Evolutionary conservation across 2,888 invertebrate species (phyloP).

Genomic region (Osmoderma eremita): DNA sequence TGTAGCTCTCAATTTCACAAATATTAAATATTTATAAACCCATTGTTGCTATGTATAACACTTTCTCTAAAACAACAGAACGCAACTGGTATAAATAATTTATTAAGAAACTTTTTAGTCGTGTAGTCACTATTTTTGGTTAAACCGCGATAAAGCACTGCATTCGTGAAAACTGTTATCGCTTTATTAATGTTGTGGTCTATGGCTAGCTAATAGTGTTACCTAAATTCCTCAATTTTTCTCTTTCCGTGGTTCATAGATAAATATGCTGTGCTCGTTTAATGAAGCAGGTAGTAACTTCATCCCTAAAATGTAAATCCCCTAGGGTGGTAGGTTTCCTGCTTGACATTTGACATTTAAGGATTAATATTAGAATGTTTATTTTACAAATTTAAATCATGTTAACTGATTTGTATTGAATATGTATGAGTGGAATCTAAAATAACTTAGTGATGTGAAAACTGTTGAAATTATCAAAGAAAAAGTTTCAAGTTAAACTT

Average conservation of each 20-base stretch:
- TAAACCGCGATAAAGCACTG: constrained; percentile 30
- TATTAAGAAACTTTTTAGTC: constrained; percentile 19
- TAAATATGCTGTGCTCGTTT: not conserved
- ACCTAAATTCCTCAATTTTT: constrained; percentile 17
- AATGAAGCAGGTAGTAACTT: not conserved
- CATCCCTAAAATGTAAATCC: constrained; percentile 1
- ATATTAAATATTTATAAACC: not conserved
- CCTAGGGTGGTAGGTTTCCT: constrained; percentile 28
- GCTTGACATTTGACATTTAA: constrained; percentile 43
- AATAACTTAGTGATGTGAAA: constrained; percentile 29
- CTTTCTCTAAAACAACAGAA: constrained; percentile 27
- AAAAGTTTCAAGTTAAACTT: constrained; percentile 9
- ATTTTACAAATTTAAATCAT: constrained; percentile 34
- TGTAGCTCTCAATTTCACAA: not conserved
- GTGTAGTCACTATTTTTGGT: not conserved
- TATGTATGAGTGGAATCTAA: constrained; percentile 27
- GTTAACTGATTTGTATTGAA: not conserved
- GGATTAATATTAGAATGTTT: constrained; percentile 24
- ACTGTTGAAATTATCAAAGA: not conserved
- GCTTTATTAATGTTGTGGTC: constrained; percentile 9
- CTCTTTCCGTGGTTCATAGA: no score
- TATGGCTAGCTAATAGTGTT: not conserved
- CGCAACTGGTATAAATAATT: constrained; percentile 5
- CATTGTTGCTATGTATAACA: not conserved
- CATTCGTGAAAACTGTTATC: constrained; percentile 27